Percentiles rank a stretch among this genome's conserved stretches.
Conservation (phyloP, 1,140 invertebrate species). For the Aphelinus certus region DNA sequence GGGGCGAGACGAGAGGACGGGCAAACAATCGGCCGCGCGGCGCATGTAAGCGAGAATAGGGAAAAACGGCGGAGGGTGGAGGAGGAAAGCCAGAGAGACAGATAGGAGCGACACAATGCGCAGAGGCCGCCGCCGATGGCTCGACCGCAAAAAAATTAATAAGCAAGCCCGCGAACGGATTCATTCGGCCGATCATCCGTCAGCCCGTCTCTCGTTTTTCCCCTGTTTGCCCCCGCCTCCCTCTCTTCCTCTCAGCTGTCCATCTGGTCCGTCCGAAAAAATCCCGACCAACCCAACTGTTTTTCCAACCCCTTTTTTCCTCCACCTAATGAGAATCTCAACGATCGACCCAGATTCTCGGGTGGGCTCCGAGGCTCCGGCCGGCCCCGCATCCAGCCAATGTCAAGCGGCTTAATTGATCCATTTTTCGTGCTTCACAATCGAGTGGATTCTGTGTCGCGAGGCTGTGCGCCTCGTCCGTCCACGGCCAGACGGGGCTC, state of each 20-base stretch:
- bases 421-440: background rate
- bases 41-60: no score
- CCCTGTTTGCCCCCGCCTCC: no score
- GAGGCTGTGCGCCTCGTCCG: no score
- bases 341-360: conserved; percentile 59
- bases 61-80: no score
- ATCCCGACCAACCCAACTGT: background rate
- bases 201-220: no score
- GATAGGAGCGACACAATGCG: background rate
- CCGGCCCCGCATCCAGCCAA: conserved; percentile 33
- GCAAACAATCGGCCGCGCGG: background rate
- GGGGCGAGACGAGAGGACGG: background rate
- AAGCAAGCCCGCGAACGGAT: conserved; percentile 36
- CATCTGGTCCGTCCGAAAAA: no score
- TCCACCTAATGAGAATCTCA: conserved; percentile 58
- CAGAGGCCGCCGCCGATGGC: background rate
- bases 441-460: no score
- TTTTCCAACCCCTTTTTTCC: conserved; percentile 35
- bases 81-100: background rate
- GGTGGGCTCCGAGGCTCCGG: background rate
- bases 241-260: no score
- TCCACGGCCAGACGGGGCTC: no score
- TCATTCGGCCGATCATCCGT: conserved; percentile 36
- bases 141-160: conserved; percentile 44
- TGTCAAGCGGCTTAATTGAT: conserved; percentile 50